Base-by-base conservation (phyloP, 1,140 invertebrate species). In the Bombus sibiricus region DNA sequence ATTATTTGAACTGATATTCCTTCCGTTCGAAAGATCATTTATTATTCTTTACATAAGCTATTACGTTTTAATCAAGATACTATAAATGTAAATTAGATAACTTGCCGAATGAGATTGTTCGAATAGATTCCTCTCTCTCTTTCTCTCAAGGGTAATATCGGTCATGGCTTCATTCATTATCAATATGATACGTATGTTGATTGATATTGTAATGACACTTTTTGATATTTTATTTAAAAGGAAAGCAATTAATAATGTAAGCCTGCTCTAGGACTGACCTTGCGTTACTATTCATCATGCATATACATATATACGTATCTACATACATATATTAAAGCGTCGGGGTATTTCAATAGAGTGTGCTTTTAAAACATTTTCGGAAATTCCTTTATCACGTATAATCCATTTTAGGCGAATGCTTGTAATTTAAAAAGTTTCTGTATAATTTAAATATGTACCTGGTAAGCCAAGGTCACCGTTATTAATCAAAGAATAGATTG, bases 231-330 rank as follows among this genome's bases (percentile, higher is more conserved):
- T 32, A 69, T 77, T 68, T 28, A 43, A 43, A 57, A 59, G 28
- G 10, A 68, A 34, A n/a, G 12, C 3, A 22, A 0, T 80, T 71
- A 78, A 80, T 64, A 73, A 73, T 79, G n/a, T 47, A 59, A 59
- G 13, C 13, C 28, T 53, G 57, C 18, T 43, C 9, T 25, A 3
- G 28, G 59, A 73, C 9, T 53, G 69, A 85, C 57, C 69, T 64
- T 53, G 76, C 18, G 47, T 53, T 53, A 53, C 18, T 53, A 2
- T 80, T 43, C 15, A 22, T 15, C 53, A 81, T 85, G 73, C 32
- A 73, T 53, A 3, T 66, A 34, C n/a, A 8, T 34, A 57, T 41
- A 32, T 28, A 34, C 2, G 5, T 66, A 66, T 41, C 25, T 28
- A 34, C 2, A 6, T 62, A 5, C 1, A 53, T 85, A 53, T 15